Percentiles rank a stretch among this genome's conserved stretches.
phyloP scores from a whole-genome alignment of 2,888 invertebrate genomes.

The Dasysyrphus albostriatus region DNA sequence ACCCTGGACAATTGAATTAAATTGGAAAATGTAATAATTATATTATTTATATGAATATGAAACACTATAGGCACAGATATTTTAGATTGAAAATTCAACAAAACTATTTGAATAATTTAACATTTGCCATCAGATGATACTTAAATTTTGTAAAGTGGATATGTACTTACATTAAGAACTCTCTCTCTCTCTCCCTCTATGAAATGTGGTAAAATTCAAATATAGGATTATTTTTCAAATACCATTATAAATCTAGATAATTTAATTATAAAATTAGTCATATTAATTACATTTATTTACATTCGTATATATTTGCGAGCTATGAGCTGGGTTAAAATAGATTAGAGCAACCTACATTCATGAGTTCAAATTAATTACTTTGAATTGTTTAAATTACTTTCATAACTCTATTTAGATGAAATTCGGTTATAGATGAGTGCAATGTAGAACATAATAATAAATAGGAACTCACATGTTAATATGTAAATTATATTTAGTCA shows the following conservation, averaged over 20 bases:
- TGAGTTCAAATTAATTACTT: constrained; percentile 35
- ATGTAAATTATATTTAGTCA: no score
- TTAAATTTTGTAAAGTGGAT: neutral
- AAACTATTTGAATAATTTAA: constrained; percentile 36
- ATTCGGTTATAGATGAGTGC: neutral
- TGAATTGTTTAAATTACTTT: constrained; percentile 29
- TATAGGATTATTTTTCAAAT: constrained; percentile 11
- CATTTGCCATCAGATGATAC: neutral
- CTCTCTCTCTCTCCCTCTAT: neutral
- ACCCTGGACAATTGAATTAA: constrained; percentile 21
- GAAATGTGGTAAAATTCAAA: neutral
- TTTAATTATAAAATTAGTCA: constrained; percentile 38
- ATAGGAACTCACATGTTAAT: no score
- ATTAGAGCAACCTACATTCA: constrained; percentile 31
- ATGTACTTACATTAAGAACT: neutral
- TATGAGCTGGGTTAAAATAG: constrained; percentile 37
- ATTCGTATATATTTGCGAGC: neutral
- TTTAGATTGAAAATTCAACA: neutral
- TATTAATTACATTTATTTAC: constrained; percentile 13
- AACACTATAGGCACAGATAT: neutral
- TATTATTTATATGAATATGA: neutral
- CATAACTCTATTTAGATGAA: neutral
- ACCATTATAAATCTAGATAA: constrained; percentile 20
- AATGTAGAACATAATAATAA: neutral
- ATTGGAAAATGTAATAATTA: constrained; percentile 56